Percentiles rank a stretch among this genome's conserved stretches.
phyloP scores from a whole-genome alignment of 2,888 invertebrate genomes.

The Chrysotoxum bicinctum region DNA sequence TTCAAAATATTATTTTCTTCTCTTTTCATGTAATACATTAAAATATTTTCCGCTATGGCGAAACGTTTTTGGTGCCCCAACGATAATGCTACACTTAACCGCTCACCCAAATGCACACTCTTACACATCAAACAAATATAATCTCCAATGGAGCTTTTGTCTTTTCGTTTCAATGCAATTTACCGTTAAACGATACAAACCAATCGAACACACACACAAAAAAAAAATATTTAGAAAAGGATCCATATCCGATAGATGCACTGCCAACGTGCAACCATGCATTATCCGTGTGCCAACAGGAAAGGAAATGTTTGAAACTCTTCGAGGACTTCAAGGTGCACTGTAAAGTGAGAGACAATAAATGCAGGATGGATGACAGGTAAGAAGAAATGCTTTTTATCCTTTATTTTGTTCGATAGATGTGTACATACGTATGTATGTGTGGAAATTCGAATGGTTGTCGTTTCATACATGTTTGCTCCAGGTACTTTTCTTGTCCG shows the following conservation, averaged over 20 bases:
- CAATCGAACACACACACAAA: slow-evolving; percentile 22
- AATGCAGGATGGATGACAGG: slow-evolving; percentile 95
- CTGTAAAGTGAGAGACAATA: slow-evolving; percentile 92
- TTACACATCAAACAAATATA: slow-evolving; percentile 16
- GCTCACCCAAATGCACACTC: background rate
- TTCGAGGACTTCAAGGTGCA: slow-evolving; percentile 93
- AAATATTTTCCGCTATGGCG: slow-evolving; percentile 4
- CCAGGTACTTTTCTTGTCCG: slow-evolving; percentile 2
- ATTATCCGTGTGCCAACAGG: slow-evolving; percentile 91
- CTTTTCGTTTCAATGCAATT: slow-evolving; percentile 37
- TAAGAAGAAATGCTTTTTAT: slow-evolving; percentile 80
- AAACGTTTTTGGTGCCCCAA: slow-evolving; percentile 35
- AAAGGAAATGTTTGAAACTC: slow-evolving; percentile 90
- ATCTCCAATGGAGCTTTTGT: slow-evolving; percentile 31
- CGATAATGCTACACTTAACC: slow-evolving; percentile 37
- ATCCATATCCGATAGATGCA: slow-evolving; percentile 93
- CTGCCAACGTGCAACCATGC: slow-evolving; percentile 95
- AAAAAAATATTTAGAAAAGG: slow-evolving; percentile 85
- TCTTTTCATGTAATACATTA: slow-evolving; percentile 27
- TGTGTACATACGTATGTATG: background rate
- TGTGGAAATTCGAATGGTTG: background rate
- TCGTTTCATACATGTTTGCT: slow-evolving; percentile 31
- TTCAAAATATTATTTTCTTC: slow-evolving; percentile 27
- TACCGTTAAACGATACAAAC: slow-evolving; percentile 47
- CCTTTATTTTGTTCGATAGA: background rate